Evolutionary conservation across 1,140 invertebrate genomes (phyloP).

Genomic region (Dreissena polymorpha): DNA sequence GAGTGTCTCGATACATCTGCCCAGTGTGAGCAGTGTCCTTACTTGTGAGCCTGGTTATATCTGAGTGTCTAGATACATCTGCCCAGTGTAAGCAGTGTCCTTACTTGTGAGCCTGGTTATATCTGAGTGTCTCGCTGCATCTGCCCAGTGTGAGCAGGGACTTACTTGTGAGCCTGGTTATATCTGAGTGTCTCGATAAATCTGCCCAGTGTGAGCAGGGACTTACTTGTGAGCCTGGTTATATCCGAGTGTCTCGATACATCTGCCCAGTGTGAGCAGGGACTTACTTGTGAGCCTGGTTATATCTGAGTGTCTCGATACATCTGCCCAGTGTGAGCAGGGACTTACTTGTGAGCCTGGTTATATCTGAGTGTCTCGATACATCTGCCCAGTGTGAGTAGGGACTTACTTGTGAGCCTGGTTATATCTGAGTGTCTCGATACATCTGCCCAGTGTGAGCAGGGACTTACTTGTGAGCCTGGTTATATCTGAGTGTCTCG

Average conservation of each 20-base stretch:
- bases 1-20: slow-evolving; percentile 89
- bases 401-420: slow-evolving; percentile 85
- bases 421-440: slow-evolving; percentile 85
- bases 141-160: slow-evolving; percentile 92
- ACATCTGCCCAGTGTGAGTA: slow-evolving; percentile 92
- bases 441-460: slow-evolving; percentile 91
- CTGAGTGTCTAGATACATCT: slow-evolving; percentile 89
- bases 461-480: slow-evolving; percentile 88
- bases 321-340: slow-evolving; percentile 92
- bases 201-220: slow-evolving; percentile 90
- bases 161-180: slow-evolving; percentile 79
- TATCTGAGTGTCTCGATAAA: slow-evolving; percentile 88
- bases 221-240: slow-evolving; percentile 83
- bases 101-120: slow-evolving; percentile 79
- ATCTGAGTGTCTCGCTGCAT: slow-evolving; percentile 87
- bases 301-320: slow-evolving; percentile 85
- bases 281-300: slow-evolving; percentile 85
- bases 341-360: slow-evolving; percentile 84
- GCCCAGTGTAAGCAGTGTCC: slow-evolving; percentile 91
- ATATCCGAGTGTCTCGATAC: slow-evolving; percentile 86
- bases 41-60: slow-evolving; percentile 78
- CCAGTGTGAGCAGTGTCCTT: slow-evolving; percentile 91
- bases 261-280: slow-evolving; percentile 90
- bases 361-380: slow-evolving; percentile 85
- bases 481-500: slow-evolving; percentile 83